phyloP scores from a whole-genome alignment of 2,888 invertebrate species.

The Phortica magna region DNA sequence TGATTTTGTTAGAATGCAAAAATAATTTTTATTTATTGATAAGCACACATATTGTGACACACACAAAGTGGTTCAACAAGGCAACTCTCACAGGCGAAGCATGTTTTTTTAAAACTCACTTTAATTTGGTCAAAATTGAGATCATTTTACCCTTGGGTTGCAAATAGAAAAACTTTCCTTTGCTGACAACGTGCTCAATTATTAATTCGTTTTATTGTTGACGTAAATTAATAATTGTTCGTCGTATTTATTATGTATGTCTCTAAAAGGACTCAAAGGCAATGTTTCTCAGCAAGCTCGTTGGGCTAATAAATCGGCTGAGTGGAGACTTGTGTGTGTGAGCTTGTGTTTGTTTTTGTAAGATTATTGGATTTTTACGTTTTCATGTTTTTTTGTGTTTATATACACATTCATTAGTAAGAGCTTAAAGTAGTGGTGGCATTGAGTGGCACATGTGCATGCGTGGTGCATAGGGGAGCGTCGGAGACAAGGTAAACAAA shows the following conservation, averaged over 20 bases:
- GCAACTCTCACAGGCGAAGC: too few species aligned
- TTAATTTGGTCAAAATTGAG: not conserved
- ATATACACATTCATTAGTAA: slow-evolving; percentile 4
- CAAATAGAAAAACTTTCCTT: not conserved
- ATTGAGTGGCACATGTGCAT: not conserved
- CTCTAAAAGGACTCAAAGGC: slow-evolving; percentile 23
- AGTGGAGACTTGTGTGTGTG: not conserved
- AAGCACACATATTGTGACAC: not conserved
- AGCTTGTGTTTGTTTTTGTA: not conserved
- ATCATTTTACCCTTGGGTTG: not conserved
- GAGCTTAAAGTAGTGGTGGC: not conserved
- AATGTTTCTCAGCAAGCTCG: not conserved
- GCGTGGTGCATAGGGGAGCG: too few species aligned
- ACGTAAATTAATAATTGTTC: slow-evolving; percentile 29
- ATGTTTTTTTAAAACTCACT: not conserved
- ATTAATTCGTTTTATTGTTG: slow-evolving; percentile 20
- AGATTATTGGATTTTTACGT: not conserved
- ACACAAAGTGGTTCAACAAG: not conserved
- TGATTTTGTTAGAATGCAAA: slow-evolving; percentile 6
- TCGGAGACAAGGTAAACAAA: not conserved
- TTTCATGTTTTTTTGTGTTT: not conserved
- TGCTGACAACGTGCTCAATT: not conserved
- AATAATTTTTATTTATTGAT: slow-evolving; percentile 20
- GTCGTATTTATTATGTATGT: slow-evolving; percentile 22
- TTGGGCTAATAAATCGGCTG: not conserved